Base-by-base conservation (phyloP, 92 coral and sea anemone genomes). In the Phymanthus crucifer region DNA sequence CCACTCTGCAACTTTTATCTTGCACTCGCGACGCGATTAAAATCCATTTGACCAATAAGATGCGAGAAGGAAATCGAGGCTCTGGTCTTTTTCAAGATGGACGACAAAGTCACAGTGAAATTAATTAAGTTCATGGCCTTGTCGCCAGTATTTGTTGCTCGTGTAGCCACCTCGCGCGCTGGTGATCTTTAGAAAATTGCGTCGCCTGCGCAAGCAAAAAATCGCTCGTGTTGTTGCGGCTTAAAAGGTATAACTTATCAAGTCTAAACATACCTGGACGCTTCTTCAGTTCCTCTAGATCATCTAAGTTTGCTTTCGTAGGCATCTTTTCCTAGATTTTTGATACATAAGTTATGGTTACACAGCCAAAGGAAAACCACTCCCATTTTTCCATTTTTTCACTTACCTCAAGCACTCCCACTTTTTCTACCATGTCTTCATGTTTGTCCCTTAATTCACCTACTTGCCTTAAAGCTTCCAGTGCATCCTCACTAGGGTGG, bases 401-500 rank as follows among this genome's bases (percentile, higher is more conserved):
- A 47, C 84, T 47, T 32, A 96, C 99, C 94, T 96, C 94, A 50
- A 96, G 90, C 7, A 64, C 85, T 38, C 79, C 89, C 29, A 96
- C 95, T 71, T 89, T 86, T 66, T 90, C 87, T 65, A 76, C 66
- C 54, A 96, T 66, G 40, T 85, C 85, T 9, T 93, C 90, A 83
- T 96, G 96, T 35, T 83, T 86, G 46, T 91, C 98, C 83, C 87
- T 79, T 26, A 96, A 83, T 58, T 91, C 95, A 35, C 99, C 99
- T 29, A 96, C 87, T 79, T 93, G 99, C 65, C 94, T 86, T 50
- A 96, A 76, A 45, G 98, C 95, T 76, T 96, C 99, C 54, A 96
- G 78, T 9, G 95, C 94, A 38, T 89, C 96, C 36, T 85, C 78
- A 86, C 92, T 89, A 18, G 99, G 98, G 79, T 90, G 89, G 35